Evolutionary conservation across 2,113 vertebrate genomes (phyloP).

Genomic region (Alaudala cheleensis): DNA sequence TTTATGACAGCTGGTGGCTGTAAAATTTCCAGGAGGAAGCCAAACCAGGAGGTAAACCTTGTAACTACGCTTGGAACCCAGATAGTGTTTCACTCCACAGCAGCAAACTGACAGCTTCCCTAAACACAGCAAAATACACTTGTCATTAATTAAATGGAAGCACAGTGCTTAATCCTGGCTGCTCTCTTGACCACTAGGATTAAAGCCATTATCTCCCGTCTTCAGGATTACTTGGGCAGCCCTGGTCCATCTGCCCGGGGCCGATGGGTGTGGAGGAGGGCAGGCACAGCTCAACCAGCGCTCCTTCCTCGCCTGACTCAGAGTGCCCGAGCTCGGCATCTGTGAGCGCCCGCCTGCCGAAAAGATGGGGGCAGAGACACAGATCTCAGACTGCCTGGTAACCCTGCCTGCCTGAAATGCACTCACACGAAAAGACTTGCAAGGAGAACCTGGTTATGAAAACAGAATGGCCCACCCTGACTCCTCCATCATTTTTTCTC

Average conservation of each 20-base stretch:
- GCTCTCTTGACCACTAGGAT: neutral
- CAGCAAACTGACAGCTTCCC: neutral
- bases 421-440: neutral
- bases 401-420: neutral
- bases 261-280: neutral
- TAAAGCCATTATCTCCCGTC: neutral
- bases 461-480: neutral
- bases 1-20: neutral
- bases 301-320: neutral
- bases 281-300: neutral
- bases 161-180: neutral
- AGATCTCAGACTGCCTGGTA: neutral
- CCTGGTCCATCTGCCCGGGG: rapidly evolving
- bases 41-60: neutral
- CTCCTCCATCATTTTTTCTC: neutral
- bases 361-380: neutral
- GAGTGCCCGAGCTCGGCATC: neutral
- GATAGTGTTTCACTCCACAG: neutral
- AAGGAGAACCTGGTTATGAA: neutral
- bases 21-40: slow-evolving; percentile 23
- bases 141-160: slow-evolving; percentile 1
- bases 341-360: neutral
- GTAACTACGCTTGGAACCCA: neutral
- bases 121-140: neutral
- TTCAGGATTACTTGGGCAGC: neutral